Conservation (phyloP, 1,140 invertebrate genomes). For the Oncopodura yosiiana region DNA sequence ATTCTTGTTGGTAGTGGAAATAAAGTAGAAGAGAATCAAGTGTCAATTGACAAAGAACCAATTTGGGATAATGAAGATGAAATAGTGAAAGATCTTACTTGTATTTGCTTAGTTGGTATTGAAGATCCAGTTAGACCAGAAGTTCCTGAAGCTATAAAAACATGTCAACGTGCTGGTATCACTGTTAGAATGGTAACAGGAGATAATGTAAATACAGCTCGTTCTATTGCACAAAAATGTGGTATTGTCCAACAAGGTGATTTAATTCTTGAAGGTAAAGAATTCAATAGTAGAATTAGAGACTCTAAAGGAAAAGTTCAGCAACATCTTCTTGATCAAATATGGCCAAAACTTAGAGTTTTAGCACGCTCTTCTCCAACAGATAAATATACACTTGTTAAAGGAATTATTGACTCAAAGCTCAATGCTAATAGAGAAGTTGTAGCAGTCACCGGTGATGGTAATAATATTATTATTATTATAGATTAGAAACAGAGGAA, state of each 20-base stretch:
- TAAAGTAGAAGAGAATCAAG: slow-evolving; percentile 69
- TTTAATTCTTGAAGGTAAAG: slow-evolving; percentile 53
- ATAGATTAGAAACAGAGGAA: no score
- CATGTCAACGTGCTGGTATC: slow-evolving; percentile 53
- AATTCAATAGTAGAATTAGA: slow-evolving; percentile 52
- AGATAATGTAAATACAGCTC: slow-evolving; percentile 58
- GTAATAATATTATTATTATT: no score
- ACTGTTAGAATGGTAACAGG: slow-evolving; percentile 60
- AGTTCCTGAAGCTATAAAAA: slow-evolving; percentile 49
- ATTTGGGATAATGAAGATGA: slow-evolving; percentile 53
- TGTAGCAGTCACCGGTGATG: slow-evolving; percentile 61
- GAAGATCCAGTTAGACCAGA: slow-evolving; percentile 60
- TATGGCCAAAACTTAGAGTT: slow-evolving; percentile 55
- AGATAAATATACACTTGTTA: slow-evolving; percentile 56
- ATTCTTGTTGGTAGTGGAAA: slow-evolving; percentile 52
- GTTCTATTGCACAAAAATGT: slow-evolving; percentile 55
- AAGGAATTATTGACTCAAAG: slow-evolving; percentile 56
- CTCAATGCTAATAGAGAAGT: slow-evolving; percentile 39
- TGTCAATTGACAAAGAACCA: slow-evolving; percentile 46
- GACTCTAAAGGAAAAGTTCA: slow-evolving; percentile 43
- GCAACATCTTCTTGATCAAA: slow-evolving; percentile 47
- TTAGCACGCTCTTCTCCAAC: slow-evolving; percentile 55
- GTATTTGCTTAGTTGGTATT: slow-evolving; percentile 52
- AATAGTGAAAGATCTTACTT: slow-evolving; percentile 48
- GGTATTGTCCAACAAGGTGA: slow-evolving; percentile 51